Percentiles rank a stretch among this genome's conserved stretches.
Conservation (phyloP, 1,140 invertebrate species). For the Linepithema humile region DNA sequence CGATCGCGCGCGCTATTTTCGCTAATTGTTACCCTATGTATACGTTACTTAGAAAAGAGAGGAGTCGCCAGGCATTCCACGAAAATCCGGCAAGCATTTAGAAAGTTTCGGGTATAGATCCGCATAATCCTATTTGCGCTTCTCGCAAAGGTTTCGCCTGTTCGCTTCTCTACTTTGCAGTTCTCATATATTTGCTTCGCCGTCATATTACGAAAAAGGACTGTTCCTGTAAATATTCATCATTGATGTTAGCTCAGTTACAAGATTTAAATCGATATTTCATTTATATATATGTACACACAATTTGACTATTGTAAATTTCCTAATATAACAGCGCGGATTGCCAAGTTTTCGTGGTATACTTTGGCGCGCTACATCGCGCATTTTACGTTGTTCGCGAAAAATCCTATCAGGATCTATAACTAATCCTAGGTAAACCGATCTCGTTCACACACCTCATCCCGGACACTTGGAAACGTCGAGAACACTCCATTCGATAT, state of each 20-base stretch:
- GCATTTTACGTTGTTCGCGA: neutral
- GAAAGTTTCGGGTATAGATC: neutral
- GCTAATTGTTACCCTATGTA: constrained; percentile 1
- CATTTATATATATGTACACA: neutral
- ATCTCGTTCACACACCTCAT: constrained; percentile 3
- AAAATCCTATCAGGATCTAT: neutral
- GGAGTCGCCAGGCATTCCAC: neutral
- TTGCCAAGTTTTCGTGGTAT: constrained; percentile 28
- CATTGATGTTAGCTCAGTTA: neutral
- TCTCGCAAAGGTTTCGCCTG: neutral
- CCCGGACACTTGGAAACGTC: neutral
- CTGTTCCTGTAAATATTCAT: constrained; percentile 6
- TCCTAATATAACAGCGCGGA: too few species aligned
- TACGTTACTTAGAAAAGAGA: constrained; percentile 25
- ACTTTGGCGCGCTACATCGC: neutral
- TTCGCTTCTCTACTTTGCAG: neutral
- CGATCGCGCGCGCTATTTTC: constrained; percentile 52
- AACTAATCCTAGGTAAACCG: constrained; percentile 10
- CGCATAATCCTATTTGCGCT: neutral
- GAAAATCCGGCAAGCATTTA: neutral
- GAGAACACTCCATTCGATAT: neutral
- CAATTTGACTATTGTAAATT: too few species aligned
- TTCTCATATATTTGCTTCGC: neutral
- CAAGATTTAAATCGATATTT: neutral
- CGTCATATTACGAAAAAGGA: constrained; percentile 3